Conservation (phyloP, 2,797 vertebrate species). For the Amphiprion clarkii region DNA sequence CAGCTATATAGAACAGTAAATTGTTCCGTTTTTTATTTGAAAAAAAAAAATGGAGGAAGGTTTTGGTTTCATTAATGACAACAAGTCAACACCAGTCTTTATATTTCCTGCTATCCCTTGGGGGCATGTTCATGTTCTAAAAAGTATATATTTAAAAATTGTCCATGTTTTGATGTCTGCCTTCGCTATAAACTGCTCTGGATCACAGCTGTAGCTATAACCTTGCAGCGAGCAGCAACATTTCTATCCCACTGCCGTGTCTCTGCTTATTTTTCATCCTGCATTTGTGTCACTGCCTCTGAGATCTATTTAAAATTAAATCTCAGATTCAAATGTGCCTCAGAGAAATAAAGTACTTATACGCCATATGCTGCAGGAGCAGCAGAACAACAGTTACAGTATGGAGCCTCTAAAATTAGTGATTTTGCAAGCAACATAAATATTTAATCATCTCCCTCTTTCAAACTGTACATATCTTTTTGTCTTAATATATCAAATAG, state of each 20-base stretch:
- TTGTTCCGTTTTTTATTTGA: background rate
- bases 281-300: constrained; percentile 25
- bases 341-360: constrained; percentile 34
- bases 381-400: constrained; percentile 5
- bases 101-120: too few species aligned
- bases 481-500: constrained; percentile 1
- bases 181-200: background rate
- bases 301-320: constrained; percentile 52
- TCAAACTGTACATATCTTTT: constrained; percentile 2
- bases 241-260: background rate
- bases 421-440: constrained; percentile 31
- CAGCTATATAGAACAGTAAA: background rate
- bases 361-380: constrained; percentile 36
- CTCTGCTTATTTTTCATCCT: constrained; percentile 12
- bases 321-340: constrained; percentile 30
- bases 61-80: background rate
- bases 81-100: too few species aligned
- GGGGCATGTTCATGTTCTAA: background rate
- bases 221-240: too few species aligned
- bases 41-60: too few species aligned
- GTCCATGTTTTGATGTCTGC: background rate
- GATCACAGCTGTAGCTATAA: constrained; percentile 7
- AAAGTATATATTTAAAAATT: background rate
- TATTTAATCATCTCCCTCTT: constrained; percentile 36
- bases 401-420: constrained; percentile 5